Evolutionary conservation across 2,113 vertebrate species (phyloP), one percentile per base, ranked within the genome.

Genomic region (Osmerus mordax): DNA sequence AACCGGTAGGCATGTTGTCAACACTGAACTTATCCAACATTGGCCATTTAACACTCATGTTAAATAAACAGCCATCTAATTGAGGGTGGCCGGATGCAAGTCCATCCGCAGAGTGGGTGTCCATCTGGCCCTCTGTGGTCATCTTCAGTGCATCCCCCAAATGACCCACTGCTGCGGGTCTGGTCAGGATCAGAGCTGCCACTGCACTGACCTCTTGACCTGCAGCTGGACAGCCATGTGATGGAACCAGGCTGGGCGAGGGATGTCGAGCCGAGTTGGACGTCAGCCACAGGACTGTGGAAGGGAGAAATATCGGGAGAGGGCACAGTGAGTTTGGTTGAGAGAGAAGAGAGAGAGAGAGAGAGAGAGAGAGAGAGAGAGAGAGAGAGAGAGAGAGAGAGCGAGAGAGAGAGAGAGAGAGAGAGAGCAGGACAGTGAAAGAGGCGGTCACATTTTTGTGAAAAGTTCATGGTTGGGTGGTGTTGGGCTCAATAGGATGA

Each of bases 281-380:
- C 23, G 23, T 18, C n/a, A 68, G 29, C 36, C 7, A 36, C 32
- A 36, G 32, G 32, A 36, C 32, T 36, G 32, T 36, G 32, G 32
- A 36, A 25, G 15, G 3, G 58, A 23, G 58, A 59, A 6, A 23
- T 11, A 59, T 4, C 12, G 58, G 23, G 19, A 0, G 19, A n/a
- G 36, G n/a, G 65, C 55, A 55, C 54, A 32, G 21, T n/a, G 1
- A 13, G 61, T 70, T 32, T 63, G 58, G 25, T 12, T 41, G 1
- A 28, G 18, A 71, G 21, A 19, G 16, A 28, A 21, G 28, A 53
- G 59, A 65, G 56, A 67, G 18, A 64, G 19, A 70, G 55, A 47
- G 75, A 70, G 59, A n/a, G 73, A 72, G 23, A 61, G 58, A 67
- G 58, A 60, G 41, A 47, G 32, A 36, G 32, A 60, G 41, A 47